These are phyloP conservation scores for Drosophila antonietae DNA, from an alignment of 2,888 invertebrate genomes.

Conservation along the genomic window DNA sequence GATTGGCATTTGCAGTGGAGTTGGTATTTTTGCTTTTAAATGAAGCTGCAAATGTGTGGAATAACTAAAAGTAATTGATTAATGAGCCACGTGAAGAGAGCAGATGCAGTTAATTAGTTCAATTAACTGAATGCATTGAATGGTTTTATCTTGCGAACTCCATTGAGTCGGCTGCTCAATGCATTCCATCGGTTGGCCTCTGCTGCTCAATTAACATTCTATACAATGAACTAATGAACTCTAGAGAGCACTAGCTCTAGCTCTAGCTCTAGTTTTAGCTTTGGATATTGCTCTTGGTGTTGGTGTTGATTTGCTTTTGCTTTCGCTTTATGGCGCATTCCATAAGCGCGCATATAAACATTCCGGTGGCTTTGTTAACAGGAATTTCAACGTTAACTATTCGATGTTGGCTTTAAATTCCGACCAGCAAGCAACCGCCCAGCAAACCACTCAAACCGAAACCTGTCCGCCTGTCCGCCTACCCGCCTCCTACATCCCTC, in stretches of 20 bases:
- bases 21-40: background rate
- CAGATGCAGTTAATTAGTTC: slow-evolving; percentile 5
- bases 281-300: background rate
- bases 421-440: background rate
- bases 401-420: slow-evolving; percentile 39
- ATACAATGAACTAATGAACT: slow-evolving; percentile 22
- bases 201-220: background rate
- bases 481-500: background rate
- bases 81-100: background rate
- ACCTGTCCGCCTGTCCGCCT: background rate
- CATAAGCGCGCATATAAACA: slow-evolving; percentile 1
- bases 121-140: background rate
- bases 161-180: background rate
- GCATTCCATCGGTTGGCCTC: background rate
- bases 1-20: background rate
- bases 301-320: background rate
- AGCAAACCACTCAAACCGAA: slow-evolving; percentile 12
- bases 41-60: background rate
- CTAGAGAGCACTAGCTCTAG: background rate
- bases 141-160: background rate
- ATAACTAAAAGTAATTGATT: background rate
- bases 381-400: slow-evolving; percentile 32
- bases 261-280: background rate
- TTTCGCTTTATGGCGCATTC: slow-evolving; percentile 8
- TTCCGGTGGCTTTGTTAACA: slow-evolving; percentile 28